Base-by-base conservation (phyloP, 1,140 invertebrate genomes). In the Aphaenogaster rudis region DNA sequence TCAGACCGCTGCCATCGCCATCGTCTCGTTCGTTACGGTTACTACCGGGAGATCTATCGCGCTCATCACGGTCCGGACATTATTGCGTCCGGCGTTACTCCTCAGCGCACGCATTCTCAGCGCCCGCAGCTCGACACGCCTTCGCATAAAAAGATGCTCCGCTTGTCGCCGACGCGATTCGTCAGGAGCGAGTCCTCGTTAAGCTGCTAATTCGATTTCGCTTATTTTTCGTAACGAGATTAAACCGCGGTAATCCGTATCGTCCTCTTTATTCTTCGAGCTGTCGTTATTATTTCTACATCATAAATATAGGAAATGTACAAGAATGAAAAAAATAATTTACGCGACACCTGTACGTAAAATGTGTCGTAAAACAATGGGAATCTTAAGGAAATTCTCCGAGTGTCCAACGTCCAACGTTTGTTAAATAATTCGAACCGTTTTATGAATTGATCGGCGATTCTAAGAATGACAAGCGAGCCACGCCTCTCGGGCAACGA, bases 1-100 rank as follows among this genome's bases (percentile, higher is more conserved):
- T 67, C 50, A 72, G 63, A 78, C 63, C 59, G 77, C 77, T 88
- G 87, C 71, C 86, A 84, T 72, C 63, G 82, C 76, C 66, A 45
- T 50, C 89, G 89, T 91, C 79, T 84, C 63, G 71, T 86, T 91
- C 90, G 90, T 91, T 91, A 91, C 81, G 89, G 82, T 84, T 91
- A 91, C 78, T 87, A 84, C 67, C 72, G 74, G 45, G 82, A 84
- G 89, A 91, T 87, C 82, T 79, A 72, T 91, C 79, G 81, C 72
- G 50, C 50, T 91, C 90, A 88, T 90, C 89, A 88, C 69, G 79
- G 52, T 3, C 45, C 36, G 86, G 78, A 71, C 86, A 74, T 90
- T 90, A 90, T 78, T 69, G 79, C 87, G 86, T 80, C 88, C 86
- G 80, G 69, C 80, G 39, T 76, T 84, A 63, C 78, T 80, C 36